Evolutionary conservation across 2,888 invertebrate genomes (phyloP), one percentile per base, ranked within the genome.

Genomic region (Drosophila rellima): DNA sequence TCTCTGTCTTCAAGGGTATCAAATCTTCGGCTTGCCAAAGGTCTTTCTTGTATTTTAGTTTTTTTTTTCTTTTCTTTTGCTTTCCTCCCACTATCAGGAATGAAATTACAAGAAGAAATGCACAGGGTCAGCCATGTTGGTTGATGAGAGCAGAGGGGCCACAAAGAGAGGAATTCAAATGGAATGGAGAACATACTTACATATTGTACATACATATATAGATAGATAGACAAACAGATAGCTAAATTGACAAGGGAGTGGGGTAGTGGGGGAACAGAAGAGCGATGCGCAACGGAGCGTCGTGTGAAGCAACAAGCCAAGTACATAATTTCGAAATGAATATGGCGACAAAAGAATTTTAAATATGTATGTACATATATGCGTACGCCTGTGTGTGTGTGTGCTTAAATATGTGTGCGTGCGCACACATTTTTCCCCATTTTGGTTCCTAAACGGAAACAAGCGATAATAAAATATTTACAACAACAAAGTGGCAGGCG

Each of bases 391-490:
- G 44, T 54, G 44, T 59, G 17, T 65, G 50, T 60, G 50, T 66
- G 15, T 62, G 31, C 48, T 31, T 39, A 10, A 50, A 15, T 68
- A 20, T 39, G 33, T 61, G 71, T 65, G 52, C 60, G 50, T 48
- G 44, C 29, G 59, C 70, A 55, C 80, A 70, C 73, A 72, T 56
- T 80, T 75, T 81, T 80, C 70, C 84, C 84, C 80, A 78, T 82
- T 86, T 87, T 68, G 74, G 80, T 82, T 82, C 77, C 79, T 82
- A 81, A 86, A 88, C 88, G 86, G 85, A 86, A 86, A 85, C 86
- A 81, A 82, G 79, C 79, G 88, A 85, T 88, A 88, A 82, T 85
- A 86, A 87, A 86, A 82, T 82, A 79, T 87, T 79, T 81, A 86
- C 88, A 88, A 64, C 80, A 70, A 68, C 72, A 74, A 52, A 48